Conservation (phyloP, 2,888 invertebrate genomes). For the Drosophila recens region DNA sequence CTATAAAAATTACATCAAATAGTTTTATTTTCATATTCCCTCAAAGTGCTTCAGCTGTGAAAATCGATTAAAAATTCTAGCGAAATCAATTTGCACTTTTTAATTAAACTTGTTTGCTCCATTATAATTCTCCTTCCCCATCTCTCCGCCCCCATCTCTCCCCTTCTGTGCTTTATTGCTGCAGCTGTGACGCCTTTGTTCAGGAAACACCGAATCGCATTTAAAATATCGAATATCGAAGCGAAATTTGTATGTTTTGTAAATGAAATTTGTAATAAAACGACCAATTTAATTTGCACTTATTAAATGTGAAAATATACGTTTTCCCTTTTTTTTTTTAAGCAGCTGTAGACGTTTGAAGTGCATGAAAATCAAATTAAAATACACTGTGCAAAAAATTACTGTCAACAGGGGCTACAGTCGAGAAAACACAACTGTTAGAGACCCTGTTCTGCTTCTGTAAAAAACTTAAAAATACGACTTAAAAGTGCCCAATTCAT, state of each 20-base stretch:
- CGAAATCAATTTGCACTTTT: constrained; percentile 57
- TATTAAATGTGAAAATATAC: neutral
- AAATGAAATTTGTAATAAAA: constrained; percentile 19
- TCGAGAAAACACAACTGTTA: too few relatives aligned
- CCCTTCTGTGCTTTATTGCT: constrained; percentile 5
- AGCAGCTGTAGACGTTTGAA: constrained; percentile 12
- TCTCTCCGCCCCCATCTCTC: neutral
- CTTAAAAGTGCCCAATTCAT: too few relatives aligned
- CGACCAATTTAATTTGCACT: neutral
- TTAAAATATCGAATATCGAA: neutral
- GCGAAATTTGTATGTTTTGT: neutral
- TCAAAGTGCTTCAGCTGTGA: neutral
- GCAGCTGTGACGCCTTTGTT: constrained; percentile 24
- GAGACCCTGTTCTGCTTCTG: too few relatives aligned
- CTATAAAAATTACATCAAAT: neutral
- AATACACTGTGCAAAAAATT: neutral
- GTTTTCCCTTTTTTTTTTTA: neutral
- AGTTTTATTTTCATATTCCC: neutral
- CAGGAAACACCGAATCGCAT: constrained; percentile 10
- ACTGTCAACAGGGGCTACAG: too few relatives aligned
- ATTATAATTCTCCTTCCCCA: neutral
- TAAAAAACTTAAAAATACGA: too few relatives aligned
- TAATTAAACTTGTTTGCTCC: constrained; percentile 51
- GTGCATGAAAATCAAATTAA: constrained; percentile 15
- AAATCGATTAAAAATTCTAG: constrained; percentile 31